Conservation (phyloP, 2,888 invertebrate genomes). For the Hirudinaria manillensis region DNA sequence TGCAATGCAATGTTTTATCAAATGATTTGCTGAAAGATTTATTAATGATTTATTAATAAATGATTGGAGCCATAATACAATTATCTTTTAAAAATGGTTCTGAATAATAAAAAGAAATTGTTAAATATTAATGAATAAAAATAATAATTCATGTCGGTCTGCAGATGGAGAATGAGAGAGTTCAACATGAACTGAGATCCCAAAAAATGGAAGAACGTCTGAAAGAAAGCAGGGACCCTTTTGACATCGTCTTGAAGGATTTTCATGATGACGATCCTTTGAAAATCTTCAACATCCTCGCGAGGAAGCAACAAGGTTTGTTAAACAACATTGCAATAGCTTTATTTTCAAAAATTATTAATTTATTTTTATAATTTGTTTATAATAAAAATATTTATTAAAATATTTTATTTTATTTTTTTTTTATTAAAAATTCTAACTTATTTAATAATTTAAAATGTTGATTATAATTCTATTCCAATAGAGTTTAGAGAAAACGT, state of each 20-base stretch:
- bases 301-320: constrained; percentile 12
- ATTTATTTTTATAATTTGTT: background rate
- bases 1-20: no score
- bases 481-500: background rate
- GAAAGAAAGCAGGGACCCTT: background rate
- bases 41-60: no score
- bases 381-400: background rate
- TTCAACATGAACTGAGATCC: background rate
- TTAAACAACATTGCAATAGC: background rate
- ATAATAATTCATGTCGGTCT: no score
- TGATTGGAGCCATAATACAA: no score
- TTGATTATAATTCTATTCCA: background rate
- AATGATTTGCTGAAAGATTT: no score
- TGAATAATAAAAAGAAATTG: no score
- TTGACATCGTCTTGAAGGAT: background rate
- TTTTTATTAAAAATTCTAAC: background rate
- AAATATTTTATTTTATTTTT: background rate
- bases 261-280: background rate
- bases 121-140: no score
- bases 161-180: no score
- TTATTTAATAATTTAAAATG: background rate
- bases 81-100: no score
- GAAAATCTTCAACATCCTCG: background rate
- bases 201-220: no score
- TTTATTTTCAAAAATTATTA: background rate